These are phyloP conservation scores for Emmelina monodactyla DNA, from an alignment of 2,888 invertebrate genomes.

Conservation along the genomic window DNA sequence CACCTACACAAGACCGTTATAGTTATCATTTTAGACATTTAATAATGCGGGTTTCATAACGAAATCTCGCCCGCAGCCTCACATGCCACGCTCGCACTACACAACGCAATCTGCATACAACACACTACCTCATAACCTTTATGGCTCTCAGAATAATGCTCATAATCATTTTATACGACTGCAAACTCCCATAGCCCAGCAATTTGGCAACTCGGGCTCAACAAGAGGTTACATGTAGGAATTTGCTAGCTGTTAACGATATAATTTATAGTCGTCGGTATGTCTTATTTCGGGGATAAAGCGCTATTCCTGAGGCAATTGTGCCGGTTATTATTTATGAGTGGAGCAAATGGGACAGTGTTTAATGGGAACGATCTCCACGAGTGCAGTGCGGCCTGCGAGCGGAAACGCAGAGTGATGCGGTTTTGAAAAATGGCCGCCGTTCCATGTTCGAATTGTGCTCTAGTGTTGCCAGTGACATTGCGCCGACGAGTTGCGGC, in stretches of 20 bases:
- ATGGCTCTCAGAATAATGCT: neutral
- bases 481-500: no score
- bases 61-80: neutral
- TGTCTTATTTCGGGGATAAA: constrained; percentile 32
- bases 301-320: constrained; percentile 13
- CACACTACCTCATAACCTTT: no score
- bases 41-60: neutral
- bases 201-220: constrained; percentile 32
- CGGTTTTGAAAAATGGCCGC: no score
- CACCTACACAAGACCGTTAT: no score
- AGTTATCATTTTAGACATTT: no score
- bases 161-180: neutral
- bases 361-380: no score
- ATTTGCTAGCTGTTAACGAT: constrained; percentile 25
- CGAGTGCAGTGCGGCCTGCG: no score
- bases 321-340: neutral
- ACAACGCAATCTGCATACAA: no score
- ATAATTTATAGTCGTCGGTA: constrained; percentile 23
- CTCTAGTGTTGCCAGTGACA: no score
- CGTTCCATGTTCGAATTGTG: no score
- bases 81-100: neutral
- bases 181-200: constrained; percentile 12
- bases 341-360: no score
- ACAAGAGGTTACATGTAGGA: constrained; percentile 26
- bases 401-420: no score